Conservation (phyloP, 2,888 invertebrate species). For the Antitype chi region DNA sequence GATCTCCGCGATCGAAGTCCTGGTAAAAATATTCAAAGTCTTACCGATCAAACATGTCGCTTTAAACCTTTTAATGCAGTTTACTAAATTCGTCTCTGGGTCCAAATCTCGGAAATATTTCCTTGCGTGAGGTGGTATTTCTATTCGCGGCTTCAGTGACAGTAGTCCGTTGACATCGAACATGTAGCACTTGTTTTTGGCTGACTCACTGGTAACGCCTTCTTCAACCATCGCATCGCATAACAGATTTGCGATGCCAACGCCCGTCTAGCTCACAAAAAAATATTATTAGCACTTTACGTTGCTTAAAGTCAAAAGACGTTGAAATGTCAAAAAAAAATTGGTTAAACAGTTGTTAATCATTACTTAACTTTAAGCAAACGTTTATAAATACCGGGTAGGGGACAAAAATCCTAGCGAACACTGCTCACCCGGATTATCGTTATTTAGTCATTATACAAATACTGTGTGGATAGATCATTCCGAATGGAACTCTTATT, state of each 20-base stretch:
- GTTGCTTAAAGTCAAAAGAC: background rate
- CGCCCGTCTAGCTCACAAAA: constrained; percentile 91
- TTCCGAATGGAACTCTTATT: background rate
- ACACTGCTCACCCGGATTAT: background rate
- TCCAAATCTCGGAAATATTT: constrained; percentile 93
- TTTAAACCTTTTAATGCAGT: constrained; percentile 94
- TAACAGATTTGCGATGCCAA: constrained; percentile 96
- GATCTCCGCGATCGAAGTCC: background rate
- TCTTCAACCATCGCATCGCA: constrained; percentile 95
- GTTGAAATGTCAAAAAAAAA: background rate
- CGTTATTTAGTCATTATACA: background rate
- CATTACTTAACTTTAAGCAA: background rate
- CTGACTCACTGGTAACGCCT: constrained; percentile 91
- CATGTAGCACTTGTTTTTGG: constrained; percentile 96
- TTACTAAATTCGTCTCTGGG: constrained; percentile 93
- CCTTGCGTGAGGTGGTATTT: constrained; percentile 91
- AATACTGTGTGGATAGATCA: background rate
- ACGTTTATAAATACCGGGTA: background rate
- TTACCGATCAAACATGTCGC: constrained; percentile 96
- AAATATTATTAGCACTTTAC: background rate
- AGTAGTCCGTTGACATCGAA: constrained; percentile 97
- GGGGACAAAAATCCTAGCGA: background rate
- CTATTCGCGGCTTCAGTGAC: constrained; percentile 91
- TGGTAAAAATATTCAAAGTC: constrained; percentile 41
- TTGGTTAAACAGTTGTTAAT: background rate